Conservation (phyloP, 2,113 vertebrate genomes). For the Butorides virescens region DNA sequence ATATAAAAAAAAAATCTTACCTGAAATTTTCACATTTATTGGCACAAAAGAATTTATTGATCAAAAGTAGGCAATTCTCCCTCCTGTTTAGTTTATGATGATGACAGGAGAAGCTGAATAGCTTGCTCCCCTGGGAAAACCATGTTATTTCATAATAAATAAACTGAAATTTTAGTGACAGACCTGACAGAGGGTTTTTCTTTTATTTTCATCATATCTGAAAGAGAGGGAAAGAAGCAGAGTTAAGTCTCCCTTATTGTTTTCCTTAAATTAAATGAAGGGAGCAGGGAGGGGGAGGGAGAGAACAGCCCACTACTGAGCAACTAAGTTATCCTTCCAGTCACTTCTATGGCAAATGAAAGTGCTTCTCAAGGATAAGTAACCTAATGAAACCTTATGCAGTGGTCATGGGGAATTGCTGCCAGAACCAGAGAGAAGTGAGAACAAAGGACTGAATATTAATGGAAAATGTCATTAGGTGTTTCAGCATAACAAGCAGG, state of each 20-base stretch:
- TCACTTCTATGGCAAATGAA: background rate
- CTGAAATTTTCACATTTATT: constrained; percentile 10
- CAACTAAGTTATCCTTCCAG: background rate
- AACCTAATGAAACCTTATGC: constrained; percentile 11
- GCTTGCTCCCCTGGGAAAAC: constrained; percentile 25
- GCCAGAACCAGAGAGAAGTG: background rate
- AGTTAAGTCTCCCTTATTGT: background rate
- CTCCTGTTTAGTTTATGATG: background rate
- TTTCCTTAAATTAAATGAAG: constrained; percentile 6
- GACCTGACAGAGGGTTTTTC: constrained; percentile 40
- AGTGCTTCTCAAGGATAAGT: constrained; percentile 23
- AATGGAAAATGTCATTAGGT: constrained; percentile 52
- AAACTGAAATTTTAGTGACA: constrained; percentile 47
- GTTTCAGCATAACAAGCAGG: constrained; percentile 51
- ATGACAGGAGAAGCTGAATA: constrained; percentile 19
- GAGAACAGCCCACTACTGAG: background rate
- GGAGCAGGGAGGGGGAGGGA: background rate
- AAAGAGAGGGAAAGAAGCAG: background rate
- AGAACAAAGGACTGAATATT: constrained; percentile 51
- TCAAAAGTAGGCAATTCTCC: background rate
- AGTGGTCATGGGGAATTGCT: constrained; percentile 16
- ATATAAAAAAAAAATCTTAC: background rate
- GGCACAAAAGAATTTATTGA: constrained; percentile 8
- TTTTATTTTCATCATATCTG: constrained; percentile 41
- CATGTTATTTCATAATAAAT: constrained; percentile 59